phyloP scores from a whole-genome alignment of 1,140 invertebrate species.

The Chymomyza costata region DNA sequence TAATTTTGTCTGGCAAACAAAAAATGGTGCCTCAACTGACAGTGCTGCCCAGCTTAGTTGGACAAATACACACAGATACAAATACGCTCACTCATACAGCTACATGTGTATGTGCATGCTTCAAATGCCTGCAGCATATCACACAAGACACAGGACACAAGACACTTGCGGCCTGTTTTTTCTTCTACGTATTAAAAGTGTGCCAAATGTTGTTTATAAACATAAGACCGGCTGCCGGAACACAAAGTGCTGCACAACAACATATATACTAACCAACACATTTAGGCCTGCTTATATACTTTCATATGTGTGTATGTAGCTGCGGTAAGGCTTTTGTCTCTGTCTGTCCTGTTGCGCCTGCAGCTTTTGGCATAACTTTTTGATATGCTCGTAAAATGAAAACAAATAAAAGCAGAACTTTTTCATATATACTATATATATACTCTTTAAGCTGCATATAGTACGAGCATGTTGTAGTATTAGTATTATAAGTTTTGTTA shows the following conservation, averaged over 20 bases:
- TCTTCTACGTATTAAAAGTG: not conserved
- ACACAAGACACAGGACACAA: no score
- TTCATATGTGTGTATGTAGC: not conserved
- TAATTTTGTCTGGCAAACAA: no score
- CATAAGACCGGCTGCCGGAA: not conserved
- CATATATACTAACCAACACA: not conserved
- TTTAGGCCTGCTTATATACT: not conserved
- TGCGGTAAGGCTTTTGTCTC: not conserved
- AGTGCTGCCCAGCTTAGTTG: not conserved
- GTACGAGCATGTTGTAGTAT: no score
- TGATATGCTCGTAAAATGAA: not conserved
- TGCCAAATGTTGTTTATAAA: conserved; percentile 2
- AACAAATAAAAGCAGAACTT: not conserved
- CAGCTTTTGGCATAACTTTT: not conserved
- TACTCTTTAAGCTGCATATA: no score
- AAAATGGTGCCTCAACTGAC: not conserved
- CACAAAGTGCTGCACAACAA: not conserved
- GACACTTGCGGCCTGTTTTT: not conserved
- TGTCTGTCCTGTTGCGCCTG: not conserved
- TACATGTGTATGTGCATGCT: not conserved
- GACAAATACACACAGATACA: not conserved
- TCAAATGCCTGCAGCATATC: not conserved
- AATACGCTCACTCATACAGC: not conserved
- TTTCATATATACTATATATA: not conserved
- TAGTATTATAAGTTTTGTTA: no score